These are phyloP conservation scores for Zophobas morio DNA, from an alignment of 1,140 invertebrate species.

Conservation along the genomic window DNA sequence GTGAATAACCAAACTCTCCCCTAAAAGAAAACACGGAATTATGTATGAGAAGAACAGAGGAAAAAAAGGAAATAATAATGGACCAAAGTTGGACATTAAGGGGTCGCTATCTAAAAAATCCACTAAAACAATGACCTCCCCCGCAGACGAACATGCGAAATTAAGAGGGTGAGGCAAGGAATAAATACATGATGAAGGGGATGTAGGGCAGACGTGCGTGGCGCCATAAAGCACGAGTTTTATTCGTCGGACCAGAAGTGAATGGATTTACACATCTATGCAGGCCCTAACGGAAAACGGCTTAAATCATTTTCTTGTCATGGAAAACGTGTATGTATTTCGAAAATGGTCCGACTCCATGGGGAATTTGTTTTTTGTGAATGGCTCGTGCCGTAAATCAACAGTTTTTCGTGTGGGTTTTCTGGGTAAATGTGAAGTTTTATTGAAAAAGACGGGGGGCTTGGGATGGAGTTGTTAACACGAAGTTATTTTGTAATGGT, in stretches of 20 bases:
- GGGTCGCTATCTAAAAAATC: not conserved
- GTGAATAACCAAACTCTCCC: conserved; percentile 17
- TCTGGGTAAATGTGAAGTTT: not conserved
- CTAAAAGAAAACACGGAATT: conserved; percentile 29
- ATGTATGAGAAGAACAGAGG: conserved; percentile 25
- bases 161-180: not conserved
- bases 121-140: conserved; percentile 24
- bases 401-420: not conserved
- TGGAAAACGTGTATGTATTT: not conserved
- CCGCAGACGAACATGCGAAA: conserved; percentile 23
- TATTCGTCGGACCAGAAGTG: not conserved
- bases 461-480: conserved; percentile 7
- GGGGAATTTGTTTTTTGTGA: not conserved
- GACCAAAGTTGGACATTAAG: not conserved
- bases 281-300: not conserved
- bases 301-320: not conserved
- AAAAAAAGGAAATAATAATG: conserved; percentile 17
- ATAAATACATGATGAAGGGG: not conserved
- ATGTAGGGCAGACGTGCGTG: conserved; percentile 23
- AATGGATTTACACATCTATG: not conserved
- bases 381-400: not conserved
- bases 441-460: not conserved
- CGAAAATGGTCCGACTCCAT: not conserved
- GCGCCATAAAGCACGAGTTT: not conserved
- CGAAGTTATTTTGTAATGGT: conserved; percentile 10